Evolutionary conservation across 2,113 vertebrate species (phyloP).

Genomic region (Haemorhous mexicanus): DNA sequence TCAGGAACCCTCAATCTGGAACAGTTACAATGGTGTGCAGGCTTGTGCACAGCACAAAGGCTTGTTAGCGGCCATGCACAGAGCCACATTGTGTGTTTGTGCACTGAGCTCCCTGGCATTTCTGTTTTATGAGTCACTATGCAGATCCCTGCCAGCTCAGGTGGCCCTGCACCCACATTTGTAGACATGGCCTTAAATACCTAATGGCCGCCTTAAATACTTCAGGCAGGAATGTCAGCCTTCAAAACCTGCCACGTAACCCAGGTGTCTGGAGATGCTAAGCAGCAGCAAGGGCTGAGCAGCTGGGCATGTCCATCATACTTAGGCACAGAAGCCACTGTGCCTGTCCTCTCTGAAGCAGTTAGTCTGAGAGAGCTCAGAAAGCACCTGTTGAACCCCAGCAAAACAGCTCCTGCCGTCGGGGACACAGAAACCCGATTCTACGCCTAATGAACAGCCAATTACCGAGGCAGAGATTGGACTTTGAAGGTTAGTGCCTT

Average conservation of each 20-base stretch:
- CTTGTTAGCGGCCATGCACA: neutral
- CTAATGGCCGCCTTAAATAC: neutral
- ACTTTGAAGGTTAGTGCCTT: conserved; percentile 2
- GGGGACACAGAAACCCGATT: neutral
- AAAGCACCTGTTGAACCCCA: neutral
- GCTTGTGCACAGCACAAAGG: neutral
- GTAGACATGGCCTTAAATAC: neutral
- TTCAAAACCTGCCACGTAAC: neutral
- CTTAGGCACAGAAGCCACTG: neutral
- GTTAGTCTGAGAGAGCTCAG: neutral
- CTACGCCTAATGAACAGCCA: neutral
- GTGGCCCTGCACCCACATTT: neutral
- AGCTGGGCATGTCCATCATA: neutral
- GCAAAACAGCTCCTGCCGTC: neutral
- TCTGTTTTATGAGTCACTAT: neutral
- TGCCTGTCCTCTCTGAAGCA: neutral
- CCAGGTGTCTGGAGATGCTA: neutral
- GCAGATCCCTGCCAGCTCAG: neutral
- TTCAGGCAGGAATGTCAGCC: neutral
- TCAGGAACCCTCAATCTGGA: neutral
- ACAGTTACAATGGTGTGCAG: neutral
- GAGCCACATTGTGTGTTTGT: neutral
- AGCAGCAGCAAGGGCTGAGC: neutral
- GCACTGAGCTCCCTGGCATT: neutral
- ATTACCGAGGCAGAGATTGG: neutral